Conservation (phyloP, 1,140 invertebrate species). For the Drosophila lacertosa region DNA sequence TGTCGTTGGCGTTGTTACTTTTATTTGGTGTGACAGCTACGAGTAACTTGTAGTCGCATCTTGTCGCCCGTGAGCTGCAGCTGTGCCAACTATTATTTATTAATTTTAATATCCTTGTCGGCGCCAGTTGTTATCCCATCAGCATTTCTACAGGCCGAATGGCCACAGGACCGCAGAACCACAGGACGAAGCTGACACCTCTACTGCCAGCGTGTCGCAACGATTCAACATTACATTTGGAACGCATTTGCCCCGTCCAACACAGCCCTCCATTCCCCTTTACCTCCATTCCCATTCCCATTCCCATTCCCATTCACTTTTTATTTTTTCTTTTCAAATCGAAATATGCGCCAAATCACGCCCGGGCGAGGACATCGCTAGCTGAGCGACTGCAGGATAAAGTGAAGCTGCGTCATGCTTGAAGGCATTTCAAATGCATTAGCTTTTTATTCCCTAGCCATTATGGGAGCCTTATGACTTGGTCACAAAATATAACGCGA, state of each 20-base stretch:
- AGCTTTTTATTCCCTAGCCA: slow-evolving; percentile 3
- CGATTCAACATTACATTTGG: slow-evolving; percentile 16
- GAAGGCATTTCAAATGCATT: slow-evolving; percentile 45
- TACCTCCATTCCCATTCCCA: not conserved
- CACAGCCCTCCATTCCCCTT: not conserved
- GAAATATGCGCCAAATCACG: slow-evolving; percentile 42
- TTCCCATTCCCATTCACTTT: not conserved
- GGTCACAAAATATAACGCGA: not conserved
- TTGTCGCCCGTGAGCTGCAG: slow-evolving; percentile 20
- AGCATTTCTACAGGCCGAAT: slow-evolving; percentile 27
- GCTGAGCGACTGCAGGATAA: slow-evolving; percentile 15
- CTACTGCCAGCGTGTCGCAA: not conserved
- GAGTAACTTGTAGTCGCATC: slow-evolving; percentile 15
- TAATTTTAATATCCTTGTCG: slow-evolving; percentile 52
- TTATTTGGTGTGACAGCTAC: slow-evolving; percentile 34
- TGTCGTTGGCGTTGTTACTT: slow-evolving; percentile 18
- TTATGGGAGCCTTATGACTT: too few relatives aligned
- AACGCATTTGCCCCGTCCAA: not conserved
- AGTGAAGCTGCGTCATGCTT: slow-evolving; percentile 14
- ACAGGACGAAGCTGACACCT: slow-evolving; percentile 5
- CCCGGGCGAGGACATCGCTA: slow-evolving; percentile 18
- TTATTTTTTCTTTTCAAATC: slow-evolving; percentile 21
- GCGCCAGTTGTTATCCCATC: slow-evolving; percentile 30
- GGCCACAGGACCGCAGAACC: slow-evolving; percentile 26
- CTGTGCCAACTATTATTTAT: slow-evolving; percentile 47